Conservation (phyloP, 2,797 vertebrate species). For the Clarias fuscus region DNA sequence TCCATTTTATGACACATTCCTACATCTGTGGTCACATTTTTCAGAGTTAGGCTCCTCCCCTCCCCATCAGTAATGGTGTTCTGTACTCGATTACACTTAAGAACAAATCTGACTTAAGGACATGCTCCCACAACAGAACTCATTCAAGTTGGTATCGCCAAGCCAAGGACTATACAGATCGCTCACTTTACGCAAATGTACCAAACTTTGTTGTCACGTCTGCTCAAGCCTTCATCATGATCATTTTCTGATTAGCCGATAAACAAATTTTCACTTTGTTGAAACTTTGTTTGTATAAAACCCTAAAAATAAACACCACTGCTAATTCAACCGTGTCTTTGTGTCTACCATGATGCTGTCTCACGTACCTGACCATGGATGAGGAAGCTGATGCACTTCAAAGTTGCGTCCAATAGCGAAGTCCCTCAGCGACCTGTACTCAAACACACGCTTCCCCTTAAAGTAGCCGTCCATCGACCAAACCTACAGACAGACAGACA, state of each 20-base stretch:
- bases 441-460: slow-evolving; percentile 87
- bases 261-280: no score
- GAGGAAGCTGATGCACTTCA: slow-evolving; percentile 89
- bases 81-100: no score
- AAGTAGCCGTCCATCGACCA: slow-evolving; percentile 98
- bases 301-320: background rate
- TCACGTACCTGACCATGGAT: slow-evolving; percentile 87
- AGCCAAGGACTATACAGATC: no score
- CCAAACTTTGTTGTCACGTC: no score
- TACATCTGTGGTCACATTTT: background rate
- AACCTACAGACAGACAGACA: slow-evolving; percentile 71
- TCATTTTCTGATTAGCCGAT: background rate
- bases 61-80: no score
- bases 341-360: background rate
- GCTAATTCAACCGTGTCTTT: background rate
- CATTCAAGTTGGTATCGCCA: no score
- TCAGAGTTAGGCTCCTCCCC: no score
- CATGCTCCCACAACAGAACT: no score
- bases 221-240: background rate
- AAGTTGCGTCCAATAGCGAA: slow-evolving; percentile 92
- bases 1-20: background rate
- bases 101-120: no score
- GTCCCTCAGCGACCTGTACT: slow-evolving; percentile 89
- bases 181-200: no score
- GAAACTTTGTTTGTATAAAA: background rate